Evolutionary conservation across 2,888 invertebrate species (phyloP), one percentile per base, ranked within the genome.

Genomic region (Venustoraphidia nigricollis): DNA sequence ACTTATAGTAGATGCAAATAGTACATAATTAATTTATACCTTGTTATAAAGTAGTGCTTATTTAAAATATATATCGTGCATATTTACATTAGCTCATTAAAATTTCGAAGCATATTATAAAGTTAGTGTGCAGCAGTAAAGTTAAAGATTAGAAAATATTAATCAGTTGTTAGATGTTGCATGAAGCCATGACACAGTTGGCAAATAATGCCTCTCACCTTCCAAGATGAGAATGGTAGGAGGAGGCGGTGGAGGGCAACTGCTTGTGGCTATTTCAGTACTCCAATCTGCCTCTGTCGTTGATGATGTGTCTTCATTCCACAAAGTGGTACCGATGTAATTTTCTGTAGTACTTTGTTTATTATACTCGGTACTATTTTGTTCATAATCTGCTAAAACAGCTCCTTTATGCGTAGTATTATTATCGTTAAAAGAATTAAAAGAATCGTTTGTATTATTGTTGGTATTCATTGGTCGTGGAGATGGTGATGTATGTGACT

Each of bases 221-320:
- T 88, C 87, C 64, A 88, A 73, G 64, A 88, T 83, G 61, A 88
- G 78, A 70, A 88, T 85, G 66, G 83, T 72, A 62, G 77, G 79
- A 67, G 80, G 73, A 63, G 77, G 72, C 64, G 77, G 71, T 54
- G 62, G 68, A 54, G 62, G 65, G 63, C 67, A 66, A 48, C 57
- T 52, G 47, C 56, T 55, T 34, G 46, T 6, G n/a, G 53, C 44
- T 57, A 58, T 46, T 52, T 61, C 54, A 54, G 58, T 48, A 27
- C 27, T 27, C 27, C 27, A 27, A 27, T 27, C 27, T 1, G 27
- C 64, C 49, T 59, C 58, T 9, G 59, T 63, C 35, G 58, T 55
- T 49, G 11, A 50, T 42, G 36, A 37, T 50, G 17, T 52, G 50
- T 27, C 46, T 47, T 35, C 59, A 57, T 36, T 56, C 54, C 34